A percentile compares a stretch with the other conserved stretches of the same genome.
Evolutionary conservation across 2,797 vertebrate genomes (phyloP).

Genomic region (Channallabes apus): DNA sequence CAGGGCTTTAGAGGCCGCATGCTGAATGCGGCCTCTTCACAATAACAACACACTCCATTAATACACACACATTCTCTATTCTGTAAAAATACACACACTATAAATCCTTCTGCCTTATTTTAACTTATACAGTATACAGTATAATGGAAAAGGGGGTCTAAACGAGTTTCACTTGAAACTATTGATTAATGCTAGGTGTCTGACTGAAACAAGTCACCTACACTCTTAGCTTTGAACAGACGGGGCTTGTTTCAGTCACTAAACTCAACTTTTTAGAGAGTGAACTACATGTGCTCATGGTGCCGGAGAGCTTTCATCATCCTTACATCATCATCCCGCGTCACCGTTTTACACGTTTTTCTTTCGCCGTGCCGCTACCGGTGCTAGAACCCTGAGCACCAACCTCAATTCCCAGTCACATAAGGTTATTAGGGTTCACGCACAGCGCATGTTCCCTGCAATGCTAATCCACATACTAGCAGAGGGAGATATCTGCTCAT

Average conservation of each 20-base stretch:
- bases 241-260: background rate
- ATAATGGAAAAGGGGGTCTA: background rate
- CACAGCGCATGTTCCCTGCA: background rate
- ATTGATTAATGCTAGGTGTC: background rate
- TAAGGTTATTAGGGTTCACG: conserved; percentile 6
- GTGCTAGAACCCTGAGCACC: background rate
- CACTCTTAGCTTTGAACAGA: background rate
- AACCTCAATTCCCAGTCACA: background rate
- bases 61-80: background rate
- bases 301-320: background rate
- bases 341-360: background rate
- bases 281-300: too few species aligned
- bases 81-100: background rate
- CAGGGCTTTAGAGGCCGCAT: background rate
- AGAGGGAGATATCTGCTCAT: background rate
- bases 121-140: background rate
- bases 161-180: background rate
- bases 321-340: background rate
- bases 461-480: background rate
- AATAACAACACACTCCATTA: background rate
- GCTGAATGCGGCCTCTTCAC: background rate
- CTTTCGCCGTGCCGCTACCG: background rate
- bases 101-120: background rate
- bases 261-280: background rate
- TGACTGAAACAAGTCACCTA: background rate